phyloP scores from a whole-genome alignment of 2,888 invertebrate species.

The Pristionchus entomophagus region DNA sequence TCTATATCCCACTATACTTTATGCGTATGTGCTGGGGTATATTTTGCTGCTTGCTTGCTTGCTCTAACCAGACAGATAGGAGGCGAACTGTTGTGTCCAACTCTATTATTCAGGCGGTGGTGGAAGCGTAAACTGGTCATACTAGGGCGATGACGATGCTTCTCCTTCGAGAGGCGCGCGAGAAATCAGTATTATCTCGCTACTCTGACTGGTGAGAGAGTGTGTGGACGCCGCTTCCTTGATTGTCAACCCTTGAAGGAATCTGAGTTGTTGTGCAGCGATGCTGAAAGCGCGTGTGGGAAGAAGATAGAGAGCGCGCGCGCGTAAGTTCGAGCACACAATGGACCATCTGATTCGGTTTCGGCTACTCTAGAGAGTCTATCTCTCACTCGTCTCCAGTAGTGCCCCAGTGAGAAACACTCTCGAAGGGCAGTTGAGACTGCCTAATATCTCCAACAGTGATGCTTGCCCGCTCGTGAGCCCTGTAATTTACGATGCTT shows the following conservation, averaged over 20 bases:
- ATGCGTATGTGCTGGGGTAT: no score
- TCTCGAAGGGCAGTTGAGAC: not conserved
- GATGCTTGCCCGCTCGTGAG: no score
- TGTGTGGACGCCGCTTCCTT: no score
- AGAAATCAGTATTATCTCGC: no score
- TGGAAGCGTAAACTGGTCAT: not conserved
- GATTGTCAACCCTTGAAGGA: no score
- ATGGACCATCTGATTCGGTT: conserved; percentile 39
- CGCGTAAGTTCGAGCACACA: not conserved
- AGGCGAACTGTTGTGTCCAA: not conserved
- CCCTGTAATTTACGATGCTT: no score
- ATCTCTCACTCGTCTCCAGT: not conserved
- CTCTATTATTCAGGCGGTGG: not conserved
- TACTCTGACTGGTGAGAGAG: no score
- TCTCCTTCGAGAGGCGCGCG: no score
- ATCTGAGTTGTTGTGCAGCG: not conserved
- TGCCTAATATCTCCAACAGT: not conserved
- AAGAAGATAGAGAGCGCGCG: not conserved
- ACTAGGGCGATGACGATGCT: no score
- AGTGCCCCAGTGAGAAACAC: not conserved
- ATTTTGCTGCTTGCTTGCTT: no score
- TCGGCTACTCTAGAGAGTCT: not conserved
- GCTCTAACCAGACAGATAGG: no score
- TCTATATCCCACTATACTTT: no score
- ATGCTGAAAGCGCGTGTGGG: not conserved